Base-by-base conservation (phyloP, 2,888 invertebrate species). In the Orthosia gothica region DNA sequence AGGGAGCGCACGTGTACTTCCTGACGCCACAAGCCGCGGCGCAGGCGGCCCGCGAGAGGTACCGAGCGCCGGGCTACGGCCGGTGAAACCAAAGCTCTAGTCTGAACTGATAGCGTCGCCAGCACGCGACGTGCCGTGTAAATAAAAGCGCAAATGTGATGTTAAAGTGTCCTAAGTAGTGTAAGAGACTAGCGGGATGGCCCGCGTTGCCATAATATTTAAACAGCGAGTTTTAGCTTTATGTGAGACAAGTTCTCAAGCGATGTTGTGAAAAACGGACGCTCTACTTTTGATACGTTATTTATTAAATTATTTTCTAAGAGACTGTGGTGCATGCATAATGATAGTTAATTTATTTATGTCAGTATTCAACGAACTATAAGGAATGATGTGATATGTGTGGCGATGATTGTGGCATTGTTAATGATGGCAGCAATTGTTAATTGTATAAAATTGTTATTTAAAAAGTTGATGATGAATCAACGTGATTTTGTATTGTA, bases 1-100 rank as follows among this genome's bases (percentile, higher is more conserved):
- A 98, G 86, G 98, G 98, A 15, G 98, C 98, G 0, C 98, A 98
- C 93, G 98, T 98, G 88, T 98, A 98, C 91, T 98, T 98, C 95
- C 94, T 98, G 76, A 98, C 98, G 73, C 98, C 98, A 4, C 98
- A 98, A 88, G 97, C 97, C 5, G 86, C 87, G 64, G 92, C 92
- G 54, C 93, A 92, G 73, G 90, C 90, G 70, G 86, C 92, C 74
- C 89, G 94, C 59, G 93, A 95, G 73, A 89, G 95, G 85, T 95
- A 95, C 91, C 89, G 96, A 73, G 70, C 93, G 82, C 93, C 93
- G 86, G 95, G 93, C 81, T 95, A 95, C 93, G 95, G 96, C 89
- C 95, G 96, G 93, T 96, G 93, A 95, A 94, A 95, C 95, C 95
- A 94, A 95, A 95, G 94, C 94, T 96, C 96, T 96, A 96, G 96